Conservation (phyloP, 2,113 vertebrate genomes). For the Trachemys scripta region DNA sequence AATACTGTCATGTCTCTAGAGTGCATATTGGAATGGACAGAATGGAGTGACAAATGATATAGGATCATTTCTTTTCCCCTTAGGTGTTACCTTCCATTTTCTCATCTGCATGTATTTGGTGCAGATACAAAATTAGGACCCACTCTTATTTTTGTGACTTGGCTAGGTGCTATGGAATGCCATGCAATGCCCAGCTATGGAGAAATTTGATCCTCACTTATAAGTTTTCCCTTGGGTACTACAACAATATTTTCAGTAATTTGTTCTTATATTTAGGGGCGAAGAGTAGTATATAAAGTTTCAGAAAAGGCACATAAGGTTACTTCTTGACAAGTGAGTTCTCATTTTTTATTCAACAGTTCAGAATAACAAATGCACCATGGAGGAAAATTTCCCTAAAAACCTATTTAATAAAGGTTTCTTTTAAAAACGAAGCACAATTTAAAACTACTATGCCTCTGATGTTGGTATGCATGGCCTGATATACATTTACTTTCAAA, state of each 20-base stretch:
- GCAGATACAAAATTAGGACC: neutral
- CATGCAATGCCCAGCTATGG: neutral
- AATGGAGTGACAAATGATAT: neutral
- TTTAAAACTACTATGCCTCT: neutral
- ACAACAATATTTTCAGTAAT: neutral
- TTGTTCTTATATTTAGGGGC: neutral
- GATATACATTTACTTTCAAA: conserved; percentile 2
- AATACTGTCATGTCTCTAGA: neutral
- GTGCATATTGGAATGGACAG: neutral
- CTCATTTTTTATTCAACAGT: neutral
- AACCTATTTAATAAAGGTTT: neutral
- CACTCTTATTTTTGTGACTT: neutral
- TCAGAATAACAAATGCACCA: neutral
- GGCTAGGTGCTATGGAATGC: neutral
- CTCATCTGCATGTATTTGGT: neutral
- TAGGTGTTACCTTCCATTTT: neutral
- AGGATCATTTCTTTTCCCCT: neutral
- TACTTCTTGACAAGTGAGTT: neutral
- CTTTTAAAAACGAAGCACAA: neutral
- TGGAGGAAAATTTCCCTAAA: neutral
- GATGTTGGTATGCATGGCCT: neutral
- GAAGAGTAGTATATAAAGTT: neutral
- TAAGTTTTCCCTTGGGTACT: neutral
- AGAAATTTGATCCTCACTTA: neutral
- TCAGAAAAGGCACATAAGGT: neutral